Conservation (phyloP, 2,797 vertebrate genomes). For the Anolis apletophallus region DNA sequence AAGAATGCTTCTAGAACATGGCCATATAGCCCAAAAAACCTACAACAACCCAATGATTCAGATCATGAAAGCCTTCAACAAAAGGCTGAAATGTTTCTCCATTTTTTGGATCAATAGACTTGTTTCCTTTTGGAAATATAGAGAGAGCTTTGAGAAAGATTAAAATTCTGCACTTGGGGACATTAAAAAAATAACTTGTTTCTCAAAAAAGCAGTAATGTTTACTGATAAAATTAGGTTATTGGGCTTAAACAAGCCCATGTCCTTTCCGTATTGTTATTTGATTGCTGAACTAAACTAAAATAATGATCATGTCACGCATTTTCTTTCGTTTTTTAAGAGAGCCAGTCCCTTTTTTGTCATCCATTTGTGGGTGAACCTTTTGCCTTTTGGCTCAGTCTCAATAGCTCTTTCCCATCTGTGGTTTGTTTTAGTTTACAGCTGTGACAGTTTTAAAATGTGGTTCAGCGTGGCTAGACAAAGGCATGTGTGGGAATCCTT, state of each 20-base stretch:
- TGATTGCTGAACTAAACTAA: not conserved
- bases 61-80: too few relatives aligned
- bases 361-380: not conserved
- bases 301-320: not conserved
- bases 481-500: not conserved
- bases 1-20: too few relatives aligned
- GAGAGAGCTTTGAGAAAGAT: not conserved
- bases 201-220: not conserved
- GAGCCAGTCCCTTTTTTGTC: too few relatives aligned
- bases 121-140: not conserved
- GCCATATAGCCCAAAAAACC: too few relatives aligned
- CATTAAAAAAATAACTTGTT: not conserved
- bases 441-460: accelerated
- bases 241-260: not conserved
- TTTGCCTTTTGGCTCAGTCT: not conserved
- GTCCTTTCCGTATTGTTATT: not conserved
- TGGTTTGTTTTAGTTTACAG: not conserved
- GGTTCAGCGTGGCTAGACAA: accelerated
- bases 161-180: not conserved
- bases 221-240: not conserved
- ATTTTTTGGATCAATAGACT: not conserved
- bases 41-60: too few relatives aligned
- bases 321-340: not conserved
- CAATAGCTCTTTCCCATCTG: not conserved
- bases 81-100: not conserved